Evolutionary conservation across 1,140 invertebrate genomes (phyloP).

Genomic region (Orchestia grillus): DNA sequence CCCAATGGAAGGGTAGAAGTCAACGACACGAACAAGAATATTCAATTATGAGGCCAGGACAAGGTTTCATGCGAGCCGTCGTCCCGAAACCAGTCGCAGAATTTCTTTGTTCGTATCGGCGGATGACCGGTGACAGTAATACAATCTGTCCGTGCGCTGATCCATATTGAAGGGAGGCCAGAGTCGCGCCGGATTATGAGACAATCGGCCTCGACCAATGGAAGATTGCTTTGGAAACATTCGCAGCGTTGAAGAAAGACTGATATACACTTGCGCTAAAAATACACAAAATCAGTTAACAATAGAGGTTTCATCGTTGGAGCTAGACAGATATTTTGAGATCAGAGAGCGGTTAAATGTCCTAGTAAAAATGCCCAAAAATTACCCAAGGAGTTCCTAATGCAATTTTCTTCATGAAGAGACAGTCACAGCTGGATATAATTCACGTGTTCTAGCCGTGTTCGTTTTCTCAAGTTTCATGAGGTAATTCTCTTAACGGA

Average conservation of each 20-base stretch:
- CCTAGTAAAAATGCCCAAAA: not conserved
- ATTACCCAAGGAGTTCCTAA: not conserved
- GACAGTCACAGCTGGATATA: not conserved
- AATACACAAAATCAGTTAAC: not conserved
- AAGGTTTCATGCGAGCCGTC: not conserved
- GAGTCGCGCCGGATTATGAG: not conserved
- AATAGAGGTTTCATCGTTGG: not conserved
- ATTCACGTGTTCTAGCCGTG: not conserved
- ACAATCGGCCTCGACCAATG: not conserved
- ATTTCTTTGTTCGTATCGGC: constrained; percentile 24
- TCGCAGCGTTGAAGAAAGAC: not conserved
- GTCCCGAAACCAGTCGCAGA: not conserved
- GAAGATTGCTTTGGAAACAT: not conserved
- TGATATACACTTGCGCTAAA: not conserved
- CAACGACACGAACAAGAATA: not conserved
- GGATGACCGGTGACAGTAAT: constrained; percentile 39
- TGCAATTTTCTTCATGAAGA: not conserved
- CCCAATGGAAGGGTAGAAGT: not conserved
- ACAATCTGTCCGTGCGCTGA: not conserved
- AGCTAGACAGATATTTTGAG: not conserved
- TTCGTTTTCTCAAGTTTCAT: not conserved
- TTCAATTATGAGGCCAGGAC: not conserved
- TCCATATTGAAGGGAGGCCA: constrained; percentile 31
- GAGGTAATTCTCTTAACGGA: too few species aligned
- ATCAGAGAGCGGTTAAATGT: not conserved